phyloP scores from a whole-genome alignment of 2,888 invertebrate species.

The Euphydryas editha region DNA sequence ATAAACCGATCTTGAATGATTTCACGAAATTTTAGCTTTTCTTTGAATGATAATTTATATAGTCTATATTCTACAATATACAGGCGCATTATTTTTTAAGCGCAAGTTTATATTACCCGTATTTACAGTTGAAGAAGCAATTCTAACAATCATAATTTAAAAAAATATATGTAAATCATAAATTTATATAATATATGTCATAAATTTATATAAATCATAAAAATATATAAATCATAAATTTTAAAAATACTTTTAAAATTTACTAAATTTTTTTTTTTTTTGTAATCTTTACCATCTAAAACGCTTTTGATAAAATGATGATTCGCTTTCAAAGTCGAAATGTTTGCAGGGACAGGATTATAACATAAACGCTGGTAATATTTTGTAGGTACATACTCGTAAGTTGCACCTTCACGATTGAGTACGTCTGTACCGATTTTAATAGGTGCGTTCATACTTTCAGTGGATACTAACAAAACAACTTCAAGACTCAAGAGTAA shows the following conservation, averaged over 20 bases:
- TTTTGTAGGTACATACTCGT: slow-evolving; percentile 40
- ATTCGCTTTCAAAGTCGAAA: no score
- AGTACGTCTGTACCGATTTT: slow-evolving; percentile 45
- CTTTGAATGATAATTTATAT: background rate
- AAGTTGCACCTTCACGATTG: slow-evolving; percentile 41
- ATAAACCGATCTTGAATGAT: background rate
- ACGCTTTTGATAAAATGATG: background rate
- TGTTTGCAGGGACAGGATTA: background rate
- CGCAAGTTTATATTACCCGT: background rate
- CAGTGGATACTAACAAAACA: slow-evolving; percentile 38
- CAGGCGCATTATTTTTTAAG: background rate
- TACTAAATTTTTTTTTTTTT: background rate
- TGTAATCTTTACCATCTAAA: background rate
- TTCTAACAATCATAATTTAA: no score
- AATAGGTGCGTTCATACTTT: slow-evolving; percentile 38
- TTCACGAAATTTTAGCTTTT: background rate
- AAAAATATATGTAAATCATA: no score
- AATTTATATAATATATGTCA: no score
- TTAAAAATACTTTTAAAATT: background rate
- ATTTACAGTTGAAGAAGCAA: background rate
- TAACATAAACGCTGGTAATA: slow-evolving; percentile 20
- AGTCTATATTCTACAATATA: no score
- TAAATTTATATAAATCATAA: no score
- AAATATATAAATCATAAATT: no score
- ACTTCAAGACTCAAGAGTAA: slow-evolving; percentile 41